Percentiles rank a stretch among this genome's conserved stretches.
Evolutionary conservation across 2,888 invertebrate species (phyloP).

Genomic region (Dryobotodes eremita): DNA sequence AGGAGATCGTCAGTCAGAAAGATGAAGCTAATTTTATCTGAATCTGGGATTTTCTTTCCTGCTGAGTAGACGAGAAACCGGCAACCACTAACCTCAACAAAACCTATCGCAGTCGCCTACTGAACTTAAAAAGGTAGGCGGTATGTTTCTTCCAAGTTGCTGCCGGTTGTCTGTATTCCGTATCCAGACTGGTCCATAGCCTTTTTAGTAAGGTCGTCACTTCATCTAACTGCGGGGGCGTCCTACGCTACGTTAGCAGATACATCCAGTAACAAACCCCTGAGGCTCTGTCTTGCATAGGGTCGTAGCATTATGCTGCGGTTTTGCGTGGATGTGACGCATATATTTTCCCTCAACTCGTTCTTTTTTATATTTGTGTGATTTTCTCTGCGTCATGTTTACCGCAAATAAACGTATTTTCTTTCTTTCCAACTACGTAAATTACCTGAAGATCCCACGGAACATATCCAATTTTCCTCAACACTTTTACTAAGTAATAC

Average conservation of each 20-base stretch:
- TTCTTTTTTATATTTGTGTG: too few species aligned
- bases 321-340: too few species aligned
- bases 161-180: neutral
- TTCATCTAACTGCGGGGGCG: neutral
- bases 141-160: neutral
- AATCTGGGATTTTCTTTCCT: too few species aligned
- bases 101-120: neutral
- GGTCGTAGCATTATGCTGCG: too few species aligned
- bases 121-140: neutral
- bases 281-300: too few species aligned
- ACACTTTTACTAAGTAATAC: conserved; percentile 28
- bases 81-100: neutral
- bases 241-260: neutral
- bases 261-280: neutral
- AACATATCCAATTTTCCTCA: conserved; percentile 28
- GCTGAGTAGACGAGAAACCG: neutral
- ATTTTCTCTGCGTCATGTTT: too few species aligned
- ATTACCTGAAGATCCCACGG: neutral
- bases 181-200: neutral
- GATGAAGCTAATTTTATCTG: neutral
- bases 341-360: too few species aligned
- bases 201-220: neutral
- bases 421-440: too few species aligned
- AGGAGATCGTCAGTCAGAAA: neutral
- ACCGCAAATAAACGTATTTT: too few species aligned